phyloP scores from a whole-genome alignment of 1,140 invertebrate species.

The Bombus vancouverensis region DNA sequence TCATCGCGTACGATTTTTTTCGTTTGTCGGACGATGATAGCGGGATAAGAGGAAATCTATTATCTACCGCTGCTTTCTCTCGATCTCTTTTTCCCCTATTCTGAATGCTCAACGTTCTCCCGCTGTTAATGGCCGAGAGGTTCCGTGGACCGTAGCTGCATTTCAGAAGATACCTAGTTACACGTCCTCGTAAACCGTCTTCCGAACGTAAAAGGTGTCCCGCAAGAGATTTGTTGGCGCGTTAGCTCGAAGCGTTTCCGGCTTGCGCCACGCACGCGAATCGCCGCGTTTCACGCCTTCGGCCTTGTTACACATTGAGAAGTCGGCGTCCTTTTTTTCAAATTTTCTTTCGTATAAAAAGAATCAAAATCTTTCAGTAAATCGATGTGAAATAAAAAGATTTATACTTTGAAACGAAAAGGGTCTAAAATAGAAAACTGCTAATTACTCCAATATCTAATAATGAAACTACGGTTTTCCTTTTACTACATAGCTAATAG shows the following conservation, averaged over 20 bases:
- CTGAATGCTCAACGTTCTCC: background rate
- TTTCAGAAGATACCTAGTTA: conserved; percentile 56
- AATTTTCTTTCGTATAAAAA: background rate
- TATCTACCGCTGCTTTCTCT: conserved; percentile 17
- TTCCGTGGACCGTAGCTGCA: conserved; percentile 36
- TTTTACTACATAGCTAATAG: too few species aligned
- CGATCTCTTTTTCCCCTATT: background rate
- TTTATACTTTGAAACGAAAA: too few species aligned
- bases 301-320: conserved; percentile 43
- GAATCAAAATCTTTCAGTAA: too few species aligned
- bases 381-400: too few species aligned
- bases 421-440: too few species aligned
- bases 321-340: background rate
- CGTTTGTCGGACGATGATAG: background rate
- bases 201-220: conserved; percentile 59
- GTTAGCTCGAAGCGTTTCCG: conserved; percentile 60
- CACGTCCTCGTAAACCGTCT: conserved; percentile 39
- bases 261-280: conserved; percentile 38
- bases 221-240: conserved; percentile 58
- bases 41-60: conserved; percentile 27
- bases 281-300: conserved; percentile 40
- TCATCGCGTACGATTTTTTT: background rate
- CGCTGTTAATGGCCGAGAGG: conserved; percentile 27
- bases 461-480: too few species aligned
- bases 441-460: too few species aligned